Base-by-base conservation (phyloP, 2,888 invertebrate genomes). In the Pseudococcus longispinus region DNA sequence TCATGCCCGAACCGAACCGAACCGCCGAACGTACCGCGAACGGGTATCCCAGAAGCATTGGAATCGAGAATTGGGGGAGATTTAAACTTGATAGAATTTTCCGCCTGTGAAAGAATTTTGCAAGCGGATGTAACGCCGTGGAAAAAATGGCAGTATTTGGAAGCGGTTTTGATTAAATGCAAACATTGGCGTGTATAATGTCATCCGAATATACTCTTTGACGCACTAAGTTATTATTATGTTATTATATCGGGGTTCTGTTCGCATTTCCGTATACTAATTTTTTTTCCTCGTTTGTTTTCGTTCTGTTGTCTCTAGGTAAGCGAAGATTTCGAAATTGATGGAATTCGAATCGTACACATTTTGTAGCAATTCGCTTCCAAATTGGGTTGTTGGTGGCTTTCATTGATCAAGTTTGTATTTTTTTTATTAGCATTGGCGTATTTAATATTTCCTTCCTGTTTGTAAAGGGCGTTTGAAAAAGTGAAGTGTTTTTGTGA, bases 71-170 rank as follows among this genome's bases (percentile, higher is more conserved):
- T n/a, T 74, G 74, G 74, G 74, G 74, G 65, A 65, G 65, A 65
- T 74, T 37, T 74, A 32, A 74, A 74, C 32, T 74, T 74, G 74
- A 74, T 74, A 32, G 74, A 74, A 74, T 74, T 74, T 74, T 74
- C 74, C 74, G 74, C 74, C 37, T 74, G 37, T 37, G 74, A 74
- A 74, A 74, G 74, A 74, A 74, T 74, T 74, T 74, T 74, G 18
- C 29, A 32, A 37, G 37, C 32, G 74, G 32, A 74, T 74, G 26
- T 29, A 37, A 37, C 37, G 37, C 37, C 37, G 13, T 15, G 51
- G n/a, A 74, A 74, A 74, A 74, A 74, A 74, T 37, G 32, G 74
- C n/a, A 23, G 65, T 26, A 65, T 23, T 65, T 65, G 13, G 65
- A 65, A 65, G 65, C 65, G 65, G 20, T 74, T 74, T 74, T 74